Percentiles rank a stretch among this genome's conserved stretches.
phyloP scores from a whole-genome alignment of 2,888 invertebrate species.

The Prosapia bicincta region DNA sequence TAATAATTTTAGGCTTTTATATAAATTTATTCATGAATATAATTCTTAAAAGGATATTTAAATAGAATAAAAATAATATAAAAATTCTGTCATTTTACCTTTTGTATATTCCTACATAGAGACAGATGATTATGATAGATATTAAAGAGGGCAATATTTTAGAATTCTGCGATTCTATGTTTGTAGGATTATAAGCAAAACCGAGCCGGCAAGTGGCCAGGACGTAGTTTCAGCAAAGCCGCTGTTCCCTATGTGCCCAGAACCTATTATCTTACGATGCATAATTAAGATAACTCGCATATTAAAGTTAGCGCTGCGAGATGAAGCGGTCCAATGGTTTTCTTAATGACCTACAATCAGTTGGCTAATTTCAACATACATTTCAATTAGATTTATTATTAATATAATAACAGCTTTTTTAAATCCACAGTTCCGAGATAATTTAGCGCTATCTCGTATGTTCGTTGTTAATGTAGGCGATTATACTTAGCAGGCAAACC shows the following conservation, averaged over 20 bases:
- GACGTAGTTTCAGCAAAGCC: too few relatives aligned
- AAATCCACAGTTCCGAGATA: neutral
- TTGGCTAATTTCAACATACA: neutral
- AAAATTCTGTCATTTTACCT: too few relatives aligned
- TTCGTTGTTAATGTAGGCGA: neutral
- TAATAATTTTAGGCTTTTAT: too few relatives aligned
- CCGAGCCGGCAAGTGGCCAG: too few relatives aligned
- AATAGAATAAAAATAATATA: too few relatives aligned
- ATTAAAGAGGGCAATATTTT: too few relatives aligned
- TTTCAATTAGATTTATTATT: neutral
- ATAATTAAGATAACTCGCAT: neutral
- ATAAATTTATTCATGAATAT: too few relatives aligned
- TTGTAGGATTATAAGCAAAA: too few relatives aligned
- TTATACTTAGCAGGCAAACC: neutral
- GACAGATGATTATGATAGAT: too few relatives aligned
- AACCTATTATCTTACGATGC: neutral
- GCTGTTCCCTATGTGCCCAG: neutral
- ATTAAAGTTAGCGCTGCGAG: neutral
- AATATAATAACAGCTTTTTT: neutral
- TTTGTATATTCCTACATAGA: too few relatives aligned
- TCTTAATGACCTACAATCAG: neutral
- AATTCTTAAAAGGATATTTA: too few relatives aligned
- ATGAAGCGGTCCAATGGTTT: neutral
- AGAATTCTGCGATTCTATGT: too few relatives aligned
- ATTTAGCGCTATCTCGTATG: neutral